A percentile compares a stretch with the other conserved stretches of the same genome.
phyloP scores from a whole-genome alignment of 1,140 invertebrate genomes.

The Aphis gossypii region DNA sequence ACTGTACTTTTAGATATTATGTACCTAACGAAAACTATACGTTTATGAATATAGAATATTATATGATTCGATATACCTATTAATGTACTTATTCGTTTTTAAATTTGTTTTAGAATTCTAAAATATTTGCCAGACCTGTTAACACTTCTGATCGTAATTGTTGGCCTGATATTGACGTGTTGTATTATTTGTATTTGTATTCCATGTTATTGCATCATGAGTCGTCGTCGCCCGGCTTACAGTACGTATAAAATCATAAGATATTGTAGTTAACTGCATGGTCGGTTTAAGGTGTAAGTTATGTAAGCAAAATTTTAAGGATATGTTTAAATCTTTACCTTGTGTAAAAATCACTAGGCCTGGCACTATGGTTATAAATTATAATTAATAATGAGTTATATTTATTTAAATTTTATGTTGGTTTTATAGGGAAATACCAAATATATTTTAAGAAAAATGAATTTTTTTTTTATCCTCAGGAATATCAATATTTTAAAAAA shows the following conservation, averaged over 20 bases:
- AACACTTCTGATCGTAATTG: constrained; percentile 18
- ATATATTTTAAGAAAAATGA: not conserved
- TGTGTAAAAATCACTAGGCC: too few relatives aligned
- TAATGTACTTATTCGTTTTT: not conserved
- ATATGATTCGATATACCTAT: not conserved
- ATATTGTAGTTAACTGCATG: not conserved
- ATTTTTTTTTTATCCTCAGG: not conserved
- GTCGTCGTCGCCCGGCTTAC: constrained; percentile 5
- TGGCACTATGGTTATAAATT: too few relatives aligned
- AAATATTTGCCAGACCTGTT: constrained; percentile 17
- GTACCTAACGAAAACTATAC: not conserved
- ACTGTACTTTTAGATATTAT: not conserved
- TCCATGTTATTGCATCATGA: constrained; percentile 55
- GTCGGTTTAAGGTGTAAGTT: not conserved
- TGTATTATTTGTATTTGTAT: constrained; percentile 53
- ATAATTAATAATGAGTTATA: too few relatives aligned
- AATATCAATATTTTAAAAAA: not conserved
- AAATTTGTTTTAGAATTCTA: constrained; percentile 17
- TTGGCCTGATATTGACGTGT: constrained; percentile 21
- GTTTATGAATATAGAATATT: not conserved
- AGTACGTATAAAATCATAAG: constrained; percentile 25
- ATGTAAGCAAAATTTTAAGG: not conserved
- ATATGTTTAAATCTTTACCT: too few relatives aligned
- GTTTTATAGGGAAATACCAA: too few relatives aligned
- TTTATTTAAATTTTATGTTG: too few relatives aligned